Evolutionary conservation across 2,113 vertebrate genomes (phyloP), one percentile per base, ranked within the genome.

Genomic region (Sphaerodactylus townsendi): DNA sequence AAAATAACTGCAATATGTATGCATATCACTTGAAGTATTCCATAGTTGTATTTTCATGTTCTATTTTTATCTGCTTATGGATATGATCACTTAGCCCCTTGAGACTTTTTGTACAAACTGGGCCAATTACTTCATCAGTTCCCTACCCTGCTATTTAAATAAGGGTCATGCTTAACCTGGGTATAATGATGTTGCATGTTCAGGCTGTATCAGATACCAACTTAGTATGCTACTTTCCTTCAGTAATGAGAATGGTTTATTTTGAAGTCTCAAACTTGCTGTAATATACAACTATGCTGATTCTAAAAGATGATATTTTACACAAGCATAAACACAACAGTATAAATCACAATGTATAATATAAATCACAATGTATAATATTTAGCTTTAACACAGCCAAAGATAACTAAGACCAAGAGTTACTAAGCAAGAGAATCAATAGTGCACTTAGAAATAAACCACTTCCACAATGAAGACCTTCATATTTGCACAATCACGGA

Each of bases 41-140:
- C 66, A 77, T 39, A 71, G 65, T 48, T 81, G 50, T 79, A 87
- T 74, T 76, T 87, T 87, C 82, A 84, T 53, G 53, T 77, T 70
- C 82, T 84, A 81, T 76, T 87, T 84, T 87, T 84, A 80, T 77
- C 71, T 80, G 70, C 79, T 87, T 84, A 62, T 23, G 46, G 77
- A 81, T 65, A 64, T 73, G 46, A 64, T 82, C 77, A 75, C 80
- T 53, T 65, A 77, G 80, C 64, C 85, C 74, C 78, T 86, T 78
- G 68, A 65, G 85, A 83, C 10, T 68, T 56, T 87, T 79, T 81
- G 21, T 75, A 72, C 3, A 28, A 30, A n/a, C 64, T 66, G 83
- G 15, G 77, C 28, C 0, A 30, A 17, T 35, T 87, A 85, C 77
- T 79, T 83, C 76, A 76, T 74, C 84, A 85, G 68, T 59, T 72